Conservation (phyloP, 2,888 invertebrate genomes). For the Rhagonycha lutea region DNA sequence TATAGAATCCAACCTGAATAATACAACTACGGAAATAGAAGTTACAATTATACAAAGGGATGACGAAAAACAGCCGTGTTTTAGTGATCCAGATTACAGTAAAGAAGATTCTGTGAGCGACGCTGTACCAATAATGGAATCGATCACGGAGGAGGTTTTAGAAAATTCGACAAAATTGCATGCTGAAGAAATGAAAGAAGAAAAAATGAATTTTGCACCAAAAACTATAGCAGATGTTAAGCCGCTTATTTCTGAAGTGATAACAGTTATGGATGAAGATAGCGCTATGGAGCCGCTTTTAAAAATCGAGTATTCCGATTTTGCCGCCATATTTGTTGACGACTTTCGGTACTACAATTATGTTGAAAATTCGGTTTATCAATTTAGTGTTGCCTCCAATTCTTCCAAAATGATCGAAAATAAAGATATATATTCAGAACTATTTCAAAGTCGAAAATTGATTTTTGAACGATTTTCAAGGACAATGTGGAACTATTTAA, state of each 20-base stretch:
- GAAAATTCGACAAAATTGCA: not conserved
- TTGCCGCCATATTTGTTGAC: too few species aligned
- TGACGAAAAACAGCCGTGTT: too few species aligned
- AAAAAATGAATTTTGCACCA: not conserved
- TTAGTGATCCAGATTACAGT: too few species aligned
- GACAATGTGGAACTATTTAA: not conserved
- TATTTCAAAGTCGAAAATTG: not conserved
- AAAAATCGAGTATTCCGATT: too few species aligned
- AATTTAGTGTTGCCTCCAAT: too few species aligned
- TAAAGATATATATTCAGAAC: not conserved
- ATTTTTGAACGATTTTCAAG: not conserved
- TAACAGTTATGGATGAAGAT: not conserved
- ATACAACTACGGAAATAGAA: too few species aligned
- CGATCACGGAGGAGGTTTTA: not conserved
- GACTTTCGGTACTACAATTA: too few species aligned
- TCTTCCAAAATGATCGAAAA: not conserved
- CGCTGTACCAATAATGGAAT: not conserved
- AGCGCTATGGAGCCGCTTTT: not conserved
- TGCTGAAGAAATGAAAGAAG: not conserved
- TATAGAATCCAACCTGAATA: too few species aligned
- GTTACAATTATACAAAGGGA: too few species aligned
- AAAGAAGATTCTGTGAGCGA: not conserved
- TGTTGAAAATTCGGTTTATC: too few species aligned
- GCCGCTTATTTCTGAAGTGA: not conserved
- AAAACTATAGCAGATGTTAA: not conserved